Percentiles rank a stretch among this genome's conserved stretches.
Conservation (phyloP, 2,113 vertebrate species). For the Menura novaehollandiae region DNA sequence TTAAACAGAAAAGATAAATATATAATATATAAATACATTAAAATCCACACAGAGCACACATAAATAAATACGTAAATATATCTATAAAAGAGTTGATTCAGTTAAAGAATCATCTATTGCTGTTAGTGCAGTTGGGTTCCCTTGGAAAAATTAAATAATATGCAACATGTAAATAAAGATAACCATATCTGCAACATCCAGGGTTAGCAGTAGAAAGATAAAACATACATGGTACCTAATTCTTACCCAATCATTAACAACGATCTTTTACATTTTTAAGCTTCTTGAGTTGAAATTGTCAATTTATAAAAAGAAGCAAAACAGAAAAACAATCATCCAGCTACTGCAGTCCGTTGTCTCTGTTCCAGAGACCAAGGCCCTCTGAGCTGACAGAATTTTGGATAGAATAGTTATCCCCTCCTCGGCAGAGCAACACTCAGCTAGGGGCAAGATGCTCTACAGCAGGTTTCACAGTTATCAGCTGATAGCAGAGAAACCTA, state of each 20-base stretch:
- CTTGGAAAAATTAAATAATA: not conserved
- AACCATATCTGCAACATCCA: not conserved
- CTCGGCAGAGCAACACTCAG: not conserved
- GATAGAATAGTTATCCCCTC: not conserved
- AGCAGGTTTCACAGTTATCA: not conserved
- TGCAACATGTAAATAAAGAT: not conserved
- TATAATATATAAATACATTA: not conserved
- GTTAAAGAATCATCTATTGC: not conserved
- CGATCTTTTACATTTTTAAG: not conserved
- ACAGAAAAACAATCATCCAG: not conserved
- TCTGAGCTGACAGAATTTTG: not conserved
- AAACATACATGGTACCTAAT: not conserved
- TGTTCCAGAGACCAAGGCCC: not conserved
- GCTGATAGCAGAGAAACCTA: conserved; percentile 1
- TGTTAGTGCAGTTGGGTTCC: not conserved
- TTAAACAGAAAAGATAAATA: not conserved
- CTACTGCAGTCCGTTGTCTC: not conserved
- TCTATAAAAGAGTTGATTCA: not conserved
- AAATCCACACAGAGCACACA: not conserved
- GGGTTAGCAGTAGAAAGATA: not conserved
- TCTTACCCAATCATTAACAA: not conserved
- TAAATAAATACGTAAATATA: not conserved
- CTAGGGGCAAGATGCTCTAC: not conserved
- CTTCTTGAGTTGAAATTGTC: not conserved
- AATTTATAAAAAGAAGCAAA: not conserved